These are phyloP conservation scores for Muscicapa comitata DNA, from an alignment of 2,797 vertebrate species.

Conservation along the genomic window DNA sequence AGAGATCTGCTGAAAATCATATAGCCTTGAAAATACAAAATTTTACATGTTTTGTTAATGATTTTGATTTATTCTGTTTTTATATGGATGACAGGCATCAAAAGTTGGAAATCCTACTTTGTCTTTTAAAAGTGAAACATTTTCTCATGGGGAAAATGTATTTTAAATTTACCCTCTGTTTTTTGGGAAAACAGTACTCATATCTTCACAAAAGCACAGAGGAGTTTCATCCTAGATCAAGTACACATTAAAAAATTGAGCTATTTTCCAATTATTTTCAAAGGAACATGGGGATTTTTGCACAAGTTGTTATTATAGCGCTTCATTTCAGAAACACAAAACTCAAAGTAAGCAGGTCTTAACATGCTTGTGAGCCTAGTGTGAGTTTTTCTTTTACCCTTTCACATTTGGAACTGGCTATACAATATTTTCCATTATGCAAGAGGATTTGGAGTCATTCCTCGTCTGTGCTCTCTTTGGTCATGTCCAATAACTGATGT, in stretches of 20 bases:
- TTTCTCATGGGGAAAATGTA: neutral
- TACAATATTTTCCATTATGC: slow-evolving; percentile 30
- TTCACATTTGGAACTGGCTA: neutral
- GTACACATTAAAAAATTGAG: neutral
- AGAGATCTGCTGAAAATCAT: neutral
- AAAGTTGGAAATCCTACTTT: neutral
- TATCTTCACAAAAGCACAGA: neutral
- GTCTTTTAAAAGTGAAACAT: neutral
- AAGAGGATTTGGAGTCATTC: slow-evolving; percentile 1
- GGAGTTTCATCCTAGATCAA: neutral
- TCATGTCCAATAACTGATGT: slow-evolving; percentile 37
- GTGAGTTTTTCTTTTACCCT: slow-evolving; percentile 10
- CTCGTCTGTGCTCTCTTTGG: neutral
- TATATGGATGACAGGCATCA: neutral
- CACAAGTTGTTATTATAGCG: neutral
- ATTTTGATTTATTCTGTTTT: neutral
- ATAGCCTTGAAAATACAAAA: neutral
- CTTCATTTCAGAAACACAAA: neutral
- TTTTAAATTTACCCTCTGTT: neutral
- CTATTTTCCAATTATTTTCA: neutral
- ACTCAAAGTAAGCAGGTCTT: neutral
- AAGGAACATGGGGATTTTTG: neutral
- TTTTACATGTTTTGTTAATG: neutral
- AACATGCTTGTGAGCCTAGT: neutral
- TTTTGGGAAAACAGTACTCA: neutral